Base-by-base conservation (phyloP, 1,140 invertebrate genomes). In the Tetramorium alpestre region DNA sequence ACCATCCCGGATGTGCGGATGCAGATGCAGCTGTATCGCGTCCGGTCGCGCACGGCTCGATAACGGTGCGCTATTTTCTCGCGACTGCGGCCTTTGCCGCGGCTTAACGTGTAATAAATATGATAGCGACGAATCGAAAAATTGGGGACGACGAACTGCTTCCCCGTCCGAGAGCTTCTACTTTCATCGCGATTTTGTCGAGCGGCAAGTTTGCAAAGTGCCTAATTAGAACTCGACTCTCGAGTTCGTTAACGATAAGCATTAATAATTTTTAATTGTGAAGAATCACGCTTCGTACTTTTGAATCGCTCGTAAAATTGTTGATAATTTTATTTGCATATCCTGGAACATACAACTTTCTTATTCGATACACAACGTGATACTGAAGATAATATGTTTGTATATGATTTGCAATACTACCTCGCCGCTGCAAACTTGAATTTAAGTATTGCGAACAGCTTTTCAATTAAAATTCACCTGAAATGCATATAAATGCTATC, bases 221-320 rank as follows among this genome's bases (percentile, higher is more conserved):
- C 62, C n/a, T 47, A 60, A 58, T 60, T 58, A 47, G 41, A 73
- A 84, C 62, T 51, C 18, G 25, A 62, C 41, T 65, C 13, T 22
- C 7, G 33, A 80, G 62, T 54, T 80, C 33, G 22, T 80, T 67
- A 80, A 80, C 47, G 47, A 16, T 41, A 7, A 47, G 44, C 38
- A 80, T 80, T 80, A 38, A 65, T 67, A 69, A 67, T 38, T 67
- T 47, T 80, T 80, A 49, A 80, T 67, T 67, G n/a, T 62, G 11
- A 10, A 18, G 13, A 54, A 80, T 22, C 6, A 4, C 33, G 33
- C 33, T 33, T 11, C 62, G 6, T 16, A 16, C 13, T 54, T 38
- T 33, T 18, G 5, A 6, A 25, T 16, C 51, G 67, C 25, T 33
- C 33, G 25, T 38, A 47, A 72, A 72, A 38, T 72, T 3, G 3